Base-by-base conservation (phyloP, 2,113 vertebrate species). In the Arvicanthis niloticus region DNA sequence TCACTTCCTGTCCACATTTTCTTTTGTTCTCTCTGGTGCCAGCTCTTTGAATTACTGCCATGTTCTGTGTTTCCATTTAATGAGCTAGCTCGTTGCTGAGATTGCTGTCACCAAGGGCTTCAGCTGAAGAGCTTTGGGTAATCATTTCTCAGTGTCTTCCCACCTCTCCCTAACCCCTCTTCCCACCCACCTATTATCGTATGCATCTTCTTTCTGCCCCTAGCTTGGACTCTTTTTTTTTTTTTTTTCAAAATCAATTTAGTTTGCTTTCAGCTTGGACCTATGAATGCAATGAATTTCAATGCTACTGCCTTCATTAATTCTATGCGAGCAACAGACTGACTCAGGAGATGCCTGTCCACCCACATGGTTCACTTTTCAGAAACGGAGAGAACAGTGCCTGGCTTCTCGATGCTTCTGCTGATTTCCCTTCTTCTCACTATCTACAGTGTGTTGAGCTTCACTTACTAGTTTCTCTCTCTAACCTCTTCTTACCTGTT, bases 51-150 rank as follows among this genome's bases (percentile, higher is more conserved):
- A 85, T 94, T 42, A 45, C 76, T 88, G 67, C 60, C 86, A 37
- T 48, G 51, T 92, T 91, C 78, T 70, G 37, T 88, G 73, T 60
- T 96, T 94, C 65, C 7, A 3, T 88, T 89, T 95, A 89, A 94
- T 93, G 88, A 70, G 68, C 88, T 29, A 92, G 88, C 48, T 70
- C 89, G 62, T 91, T 87, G 84, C 93, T 91, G 56, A 65, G 91
- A 37, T 84, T 80, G 91, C 77, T 67, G 78, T 95, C 95, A 93
- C 78, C 42, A 42, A 84, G 56, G 84, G 65, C 78, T 96, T 97
- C 92, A 78, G 60, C 82, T 89, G 89, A 84, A 85, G 80, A 22
- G 58, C 81, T 82, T 78, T 42, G 31, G 76, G 29, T 88, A 67
- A 95, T 92, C 62, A 58, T 89, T 91, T 84, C 91, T 80, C 26